These are phyloP conservation scores for Harpagoxenus sublaevis DNA, from an alignment of 2,888 invertebrate genomes.

Conservation along the genomic window DNA sequence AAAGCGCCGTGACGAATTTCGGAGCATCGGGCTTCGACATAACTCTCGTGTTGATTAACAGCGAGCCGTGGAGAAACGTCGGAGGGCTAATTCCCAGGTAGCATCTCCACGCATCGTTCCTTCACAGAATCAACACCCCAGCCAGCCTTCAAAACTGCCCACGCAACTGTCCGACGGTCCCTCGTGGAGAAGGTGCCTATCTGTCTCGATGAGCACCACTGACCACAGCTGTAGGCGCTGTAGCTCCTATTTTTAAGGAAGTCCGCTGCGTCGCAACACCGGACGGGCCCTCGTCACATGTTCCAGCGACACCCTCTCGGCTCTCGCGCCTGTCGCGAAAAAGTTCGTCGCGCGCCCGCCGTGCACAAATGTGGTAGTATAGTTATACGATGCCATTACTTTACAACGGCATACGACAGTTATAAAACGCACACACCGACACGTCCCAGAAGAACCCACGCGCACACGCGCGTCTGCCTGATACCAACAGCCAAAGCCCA, in stretches of 20 bases:
- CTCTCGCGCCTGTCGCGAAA: conserved; percentile 14
- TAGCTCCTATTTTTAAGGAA: background rate
- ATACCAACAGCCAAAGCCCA: background rate
- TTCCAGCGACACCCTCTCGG: background rate
- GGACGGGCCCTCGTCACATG: background rate
- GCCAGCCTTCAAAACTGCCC: conserved; percentile 3
- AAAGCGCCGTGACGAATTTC: conserved; percentile 94
- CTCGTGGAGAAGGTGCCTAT: background rate
- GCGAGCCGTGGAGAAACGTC: background rate
- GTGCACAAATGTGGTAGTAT: background rate
- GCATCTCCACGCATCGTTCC: background rate
- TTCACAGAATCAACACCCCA: background rate
- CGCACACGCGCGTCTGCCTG: background rate
- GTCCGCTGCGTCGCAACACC: background rate
- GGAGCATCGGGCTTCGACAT: conserved; percentile 83
- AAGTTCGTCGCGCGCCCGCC: background rate
- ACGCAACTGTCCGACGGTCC: background rate
- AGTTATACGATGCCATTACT: too few relatives aligned
- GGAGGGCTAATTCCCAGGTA: background rate
- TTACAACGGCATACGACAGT: too few relatives aligned
- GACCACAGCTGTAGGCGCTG: too few relatives aligned
- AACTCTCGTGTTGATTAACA: conserved; percentile 3
- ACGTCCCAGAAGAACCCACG: too few relatives aligned
- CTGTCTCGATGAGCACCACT: too few relatives aligned
- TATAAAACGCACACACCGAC: too few relatives aligned